Evolutionary conservation across 2,113 vertebrate species (phyloP).

Genomic region (Silurus meridionalis): DNA sequence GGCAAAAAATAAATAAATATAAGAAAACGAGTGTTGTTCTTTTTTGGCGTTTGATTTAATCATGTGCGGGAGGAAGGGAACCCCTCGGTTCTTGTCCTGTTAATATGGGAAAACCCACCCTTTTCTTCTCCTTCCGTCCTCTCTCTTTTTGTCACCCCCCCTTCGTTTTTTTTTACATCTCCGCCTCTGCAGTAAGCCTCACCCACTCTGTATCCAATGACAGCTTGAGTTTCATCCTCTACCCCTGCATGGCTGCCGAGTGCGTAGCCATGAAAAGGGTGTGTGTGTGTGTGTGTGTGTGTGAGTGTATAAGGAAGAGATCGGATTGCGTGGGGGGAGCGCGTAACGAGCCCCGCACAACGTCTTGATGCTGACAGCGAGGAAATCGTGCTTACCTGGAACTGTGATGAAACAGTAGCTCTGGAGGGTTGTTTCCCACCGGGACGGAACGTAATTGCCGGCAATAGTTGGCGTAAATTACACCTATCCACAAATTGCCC

Average conservation of each 20-base stretch:
- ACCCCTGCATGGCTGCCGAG: constrained; percentile 45
- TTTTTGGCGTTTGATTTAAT: constrained; percentile 13
- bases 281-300: constrained; percentile 11
- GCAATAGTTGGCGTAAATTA: constrained; percentile 33
- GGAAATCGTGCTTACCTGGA: constrained; percentile 27
- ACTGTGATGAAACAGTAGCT: constrained; percentile 37
- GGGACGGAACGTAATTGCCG: constrained; percentile 1
- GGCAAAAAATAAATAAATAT: background rate
- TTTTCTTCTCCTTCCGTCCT: background rate
- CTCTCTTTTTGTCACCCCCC: background rate
- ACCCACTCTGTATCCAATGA: constrained; percentile 69
- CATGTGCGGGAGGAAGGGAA: constrained; percentile 43
- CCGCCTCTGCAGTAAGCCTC: constrained; percentile 73
- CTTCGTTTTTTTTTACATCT: constrained; percentile 23
- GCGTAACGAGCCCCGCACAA: background rate
- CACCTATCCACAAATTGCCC: constrained; percentile 11
- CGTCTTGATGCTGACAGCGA: constrained; percentile 16
- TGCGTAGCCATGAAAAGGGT: constrained; percentile 37
- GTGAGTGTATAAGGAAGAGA: background rate
- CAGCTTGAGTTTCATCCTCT: constrained; percentile 37
- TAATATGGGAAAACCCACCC: constrained; percentile 45
- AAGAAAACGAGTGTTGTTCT: background rate
- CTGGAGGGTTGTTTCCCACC: background rate
- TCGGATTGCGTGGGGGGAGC: constrained; percentile 10
- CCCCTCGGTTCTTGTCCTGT: constrained; percentile 34